These are phyloP conservation scores for Morus bassanus DNA, from an alignment of 2,797 vertebrate species.

Conservation along the genomic window DNA sequence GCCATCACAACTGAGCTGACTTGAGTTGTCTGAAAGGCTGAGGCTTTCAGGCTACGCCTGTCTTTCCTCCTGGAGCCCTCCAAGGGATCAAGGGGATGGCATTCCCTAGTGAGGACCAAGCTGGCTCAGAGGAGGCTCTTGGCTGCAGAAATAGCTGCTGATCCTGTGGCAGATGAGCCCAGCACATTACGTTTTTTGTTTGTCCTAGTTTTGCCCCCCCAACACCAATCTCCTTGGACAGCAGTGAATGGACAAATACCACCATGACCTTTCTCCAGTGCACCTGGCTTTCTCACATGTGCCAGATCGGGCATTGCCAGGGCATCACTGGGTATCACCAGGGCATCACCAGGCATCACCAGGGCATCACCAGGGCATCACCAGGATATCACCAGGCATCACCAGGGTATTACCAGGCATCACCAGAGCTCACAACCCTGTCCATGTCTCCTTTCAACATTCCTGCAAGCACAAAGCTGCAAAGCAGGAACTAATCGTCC, in stretches of 20 bases:
- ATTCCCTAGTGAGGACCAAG: neutral
- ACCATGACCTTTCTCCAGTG: accelerated
- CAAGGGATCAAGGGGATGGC: neutral
- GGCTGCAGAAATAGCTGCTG: neutral
- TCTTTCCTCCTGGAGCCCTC: neutral
- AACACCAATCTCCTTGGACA: neutral
- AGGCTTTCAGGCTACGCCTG: neutral
- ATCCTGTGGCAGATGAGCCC: neutral
- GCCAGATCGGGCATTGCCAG: too few relatives aligned
- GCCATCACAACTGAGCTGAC: neutral
- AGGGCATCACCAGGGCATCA: too few relatives aligned
- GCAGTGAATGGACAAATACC: neutral
- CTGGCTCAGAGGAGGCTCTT: neutral
- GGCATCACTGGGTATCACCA: too few relatives aligned
- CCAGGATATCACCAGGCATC: too few relatives aligned
- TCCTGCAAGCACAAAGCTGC: neutral
- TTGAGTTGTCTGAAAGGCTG: neutral
- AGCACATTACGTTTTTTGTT: accelerated
- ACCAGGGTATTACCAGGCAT: neutral
- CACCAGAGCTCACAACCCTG: too few relatives aligned
- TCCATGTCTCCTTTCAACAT: neutral
- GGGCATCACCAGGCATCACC: too few relatives aligned
- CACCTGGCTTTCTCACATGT: neutral
- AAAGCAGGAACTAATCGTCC: neutral
- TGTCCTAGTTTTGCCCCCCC: neutral